Conservation (phyloP, 2,113 vertebrate species). For the Corynorhinus townsendii region DNA sequence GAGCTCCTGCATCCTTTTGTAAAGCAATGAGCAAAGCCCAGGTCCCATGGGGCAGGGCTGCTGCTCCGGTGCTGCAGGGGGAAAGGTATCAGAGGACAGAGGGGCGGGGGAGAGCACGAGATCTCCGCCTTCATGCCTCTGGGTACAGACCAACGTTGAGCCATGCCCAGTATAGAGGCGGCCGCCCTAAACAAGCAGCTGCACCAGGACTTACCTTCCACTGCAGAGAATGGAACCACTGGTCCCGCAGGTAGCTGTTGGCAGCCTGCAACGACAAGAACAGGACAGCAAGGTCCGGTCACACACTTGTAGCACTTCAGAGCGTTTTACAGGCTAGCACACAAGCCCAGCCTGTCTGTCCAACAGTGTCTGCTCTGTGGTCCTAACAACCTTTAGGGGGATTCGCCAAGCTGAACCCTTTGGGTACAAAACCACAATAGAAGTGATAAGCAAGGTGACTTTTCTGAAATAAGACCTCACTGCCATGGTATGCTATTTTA, state of each 20-base stretch:
- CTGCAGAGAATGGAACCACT: slow-evolving; percentile 99
- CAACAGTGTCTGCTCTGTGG: accelerated
- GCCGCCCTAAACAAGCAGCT: accelerated
- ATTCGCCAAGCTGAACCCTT: too few relatives aligned
- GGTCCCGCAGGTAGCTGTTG: slow-evolving; percentile 98
- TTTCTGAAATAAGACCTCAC: not conserved
- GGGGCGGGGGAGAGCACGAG: not conserved
- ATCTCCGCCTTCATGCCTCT: not conserved
- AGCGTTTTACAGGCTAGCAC: not conserved
- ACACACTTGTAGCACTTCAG: not conserved
- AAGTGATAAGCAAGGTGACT: not conserved
- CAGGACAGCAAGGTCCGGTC: not conserved
- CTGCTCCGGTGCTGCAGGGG: not conserved
- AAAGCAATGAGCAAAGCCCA: not conserved
- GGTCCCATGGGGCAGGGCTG: accelerated
- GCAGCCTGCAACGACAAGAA: slow-evolving; percentile 88
- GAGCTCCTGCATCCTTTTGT: accelerated
- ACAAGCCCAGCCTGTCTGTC: not conserved
- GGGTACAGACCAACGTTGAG: too few relatives aligned
- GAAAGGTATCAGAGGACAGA: not conserved
- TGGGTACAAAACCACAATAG: not conserved
- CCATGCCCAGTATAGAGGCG: accelerated
- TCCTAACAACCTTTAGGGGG: not conserved
- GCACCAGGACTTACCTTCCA: slow-evolving; percentile 91
- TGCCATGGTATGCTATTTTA: accelerated